Evolutionary conservation across 2,797 vertebrate species (phyloP).

Genomic region (Lutjanus campechanus): DNA sequence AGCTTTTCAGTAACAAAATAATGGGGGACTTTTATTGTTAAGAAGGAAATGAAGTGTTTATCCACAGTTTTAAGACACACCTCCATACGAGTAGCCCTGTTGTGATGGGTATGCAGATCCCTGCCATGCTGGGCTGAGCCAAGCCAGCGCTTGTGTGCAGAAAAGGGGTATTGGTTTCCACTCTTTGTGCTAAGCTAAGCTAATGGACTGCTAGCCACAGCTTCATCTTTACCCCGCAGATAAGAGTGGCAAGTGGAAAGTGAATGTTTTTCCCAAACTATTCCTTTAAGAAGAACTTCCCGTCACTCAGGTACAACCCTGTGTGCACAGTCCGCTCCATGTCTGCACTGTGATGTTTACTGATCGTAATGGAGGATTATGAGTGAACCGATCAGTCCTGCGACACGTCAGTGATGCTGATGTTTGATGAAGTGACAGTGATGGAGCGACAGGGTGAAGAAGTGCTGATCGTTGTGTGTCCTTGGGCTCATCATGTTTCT

Average conservation of each 20-base stretch:
- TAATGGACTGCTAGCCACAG: neutral
- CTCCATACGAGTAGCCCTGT: too few species aligned
- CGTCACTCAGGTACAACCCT: neutral
- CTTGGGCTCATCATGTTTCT: neutral
- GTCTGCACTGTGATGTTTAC: neutral
- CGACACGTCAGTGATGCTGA: neutral
- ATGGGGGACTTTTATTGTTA: too few species aligned
- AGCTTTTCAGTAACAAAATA: too few species aligned
- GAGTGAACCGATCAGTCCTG: neutral
- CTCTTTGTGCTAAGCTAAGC: too few species aligned
- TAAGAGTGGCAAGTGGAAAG: neutral
- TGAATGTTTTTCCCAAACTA: neutral
- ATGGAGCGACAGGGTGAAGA: too few species aligned
- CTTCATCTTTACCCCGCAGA: neutral
- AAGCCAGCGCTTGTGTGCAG: too few species aligned
- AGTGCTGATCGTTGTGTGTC: neutral
- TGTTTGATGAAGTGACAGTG: slow-evolving; percentile 3
- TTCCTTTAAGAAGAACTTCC: neutral
- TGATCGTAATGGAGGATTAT: neutral
- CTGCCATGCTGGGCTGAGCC: too few species aligned
- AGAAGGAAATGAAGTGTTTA: too few species aligned
- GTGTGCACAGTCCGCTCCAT: neutral
- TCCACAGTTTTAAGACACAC: too few species aligned
- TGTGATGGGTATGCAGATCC: too few species aligned
- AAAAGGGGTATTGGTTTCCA: too few species aligned